Percentiles rank a stretch among this genome's conserved stretches.
These are phyloP conservation scores for human DNA, from an alignment of 2,113 vertebrate genomes.

Conservation along the genomic window GRCh38 chr7:82935001-82935500, in stretches of 20 bases:
- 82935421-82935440: not conserved
- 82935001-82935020: not conserved
- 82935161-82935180: not conserved
- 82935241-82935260: not conserved
- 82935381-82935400: not conserved
- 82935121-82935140: not conserved
- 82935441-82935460: not conserved
- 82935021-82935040: not conserved
- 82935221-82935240: not conserved
- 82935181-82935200: not conserved
- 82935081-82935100: not conserved
- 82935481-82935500: not conserved
- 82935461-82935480: not conserved
- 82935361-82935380: not conserved
- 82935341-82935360: not conserved
- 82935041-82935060: not conserved
- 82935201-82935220: not conserved
- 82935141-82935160: not conserved
- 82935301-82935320: not conserved
- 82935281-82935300: not conserved
- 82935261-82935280: not conserved
- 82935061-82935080: not conserved
- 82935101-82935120: not conserved
- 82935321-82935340: not conserved
- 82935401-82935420: not conserved